Conservation (phyloP, 2,888 invertebrate genomes). For the Agapostemon virescens region DNA sequence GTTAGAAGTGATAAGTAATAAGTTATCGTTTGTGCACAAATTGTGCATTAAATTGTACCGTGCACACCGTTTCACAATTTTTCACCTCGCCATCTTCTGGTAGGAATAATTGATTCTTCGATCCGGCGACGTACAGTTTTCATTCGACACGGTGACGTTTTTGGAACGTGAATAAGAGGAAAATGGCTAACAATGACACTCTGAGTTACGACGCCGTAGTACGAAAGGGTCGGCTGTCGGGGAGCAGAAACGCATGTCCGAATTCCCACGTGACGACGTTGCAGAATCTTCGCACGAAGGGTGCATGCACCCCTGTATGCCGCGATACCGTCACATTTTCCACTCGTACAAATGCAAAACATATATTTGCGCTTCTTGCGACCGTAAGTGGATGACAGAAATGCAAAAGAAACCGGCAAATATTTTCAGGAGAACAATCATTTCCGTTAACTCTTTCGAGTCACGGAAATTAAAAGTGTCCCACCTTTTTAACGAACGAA, state of each 20-base stretch:
- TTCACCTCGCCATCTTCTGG: not conserved
- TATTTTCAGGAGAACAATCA: conserved; percentile 55
- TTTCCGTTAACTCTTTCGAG: no score
- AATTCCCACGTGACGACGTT: conserved; percentile 70
- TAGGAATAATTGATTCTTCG: not conserved
- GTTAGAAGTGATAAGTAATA: no score
- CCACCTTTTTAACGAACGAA: no score
- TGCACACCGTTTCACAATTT: not conserved
- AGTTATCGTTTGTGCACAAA: no score
- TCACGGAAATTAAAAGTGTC: no score
- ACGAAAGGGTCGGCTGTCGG: conserved; percentile 44
- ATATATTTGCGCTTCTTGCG: conserved; percentile 62
- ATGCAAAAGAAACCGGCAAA: conserved; percentile 32
- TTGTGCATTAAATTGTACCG: not conserved
- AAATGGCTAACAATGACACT: conserved; percentile 40
- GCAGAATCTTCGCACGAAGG: conserved; percentile 40
- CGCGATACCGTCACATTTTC: conserved; percentile 61
- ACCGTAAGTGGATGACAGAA: conserved; percentile 35
- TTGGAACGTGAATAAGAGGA: conserved; percentile 12
- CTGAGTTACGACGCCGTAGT: conserved; percentile 32
- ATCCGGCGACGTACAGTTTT: not conserved
- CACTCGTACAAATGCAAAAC: conserved; percentile 58
- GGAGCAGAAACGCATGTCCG: conserved; percentile 67
- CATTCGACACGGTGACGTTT: not conserved
- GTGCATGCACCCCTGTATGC: conserved; percentile 46